Evolutionary conservation across 2,888 invertebrate species (phyloP).

Genomic region (Tridacna crocea): DNA sequence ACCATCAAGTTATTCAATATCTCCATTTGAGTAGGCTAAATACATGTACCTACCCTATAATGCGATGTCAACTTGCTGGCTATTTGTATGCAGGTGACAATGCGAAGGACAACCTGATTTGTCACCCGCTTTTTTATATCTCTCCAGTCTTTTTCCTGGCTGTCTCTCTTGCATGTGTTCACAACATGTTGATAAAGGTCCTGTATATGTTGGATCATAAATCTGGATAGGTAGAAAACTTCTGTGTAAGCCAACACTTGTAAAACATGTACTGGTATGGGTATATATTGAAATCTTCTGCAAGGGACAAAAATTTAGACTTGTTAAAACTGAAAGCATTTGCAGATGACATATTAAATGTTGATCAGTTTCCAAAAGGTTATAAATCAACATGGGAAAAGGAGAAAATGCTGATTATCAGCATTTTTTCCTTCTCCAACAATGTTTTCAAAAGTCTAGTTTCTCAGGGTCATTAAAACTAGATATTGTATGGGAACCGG

Average conservation of each 20-base stretch:
- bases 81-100: conserved; percentile 84
- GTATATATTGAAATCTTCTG: too few species aligned
- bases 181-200: conserved; percentile 77
- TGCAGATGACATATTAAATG: too few species aligned
- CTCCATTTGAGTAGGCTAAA: too few species aligned
- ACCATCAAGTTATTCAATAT: too few species aligned
- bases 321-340: too few species aligned
- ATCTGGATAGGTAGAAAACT: conserved; percentile 64
- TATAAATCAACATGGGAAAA: too few species aligned
- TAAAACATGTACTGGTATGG: too few species aligned
- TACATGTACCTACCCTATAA: conserved; percentile 81
- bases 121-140: conserved; percentile 74
- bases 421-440: neutral
- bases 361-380: too few species aligned
- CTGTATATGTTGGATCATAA: conserved; percentile 80
- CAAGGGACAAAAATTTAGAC: too few species aligned
- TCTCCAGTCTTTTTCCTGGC: conserved; percentile 73
- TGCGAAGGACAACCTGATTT: conserved; percentile 82
- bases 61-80: conserved; percentile 84
- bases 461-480: too few species aligned
- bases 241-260: neutral
- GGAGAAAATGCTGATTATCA: neutral
- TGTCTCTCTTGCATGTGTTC: conserved; percentile 57
- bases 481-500: too few species aligned
- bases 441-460: neutral